phyloP scores from a whole-genome alignment of 2,888 invertebrate species.

The Coleophora flavipennella region DNA sequence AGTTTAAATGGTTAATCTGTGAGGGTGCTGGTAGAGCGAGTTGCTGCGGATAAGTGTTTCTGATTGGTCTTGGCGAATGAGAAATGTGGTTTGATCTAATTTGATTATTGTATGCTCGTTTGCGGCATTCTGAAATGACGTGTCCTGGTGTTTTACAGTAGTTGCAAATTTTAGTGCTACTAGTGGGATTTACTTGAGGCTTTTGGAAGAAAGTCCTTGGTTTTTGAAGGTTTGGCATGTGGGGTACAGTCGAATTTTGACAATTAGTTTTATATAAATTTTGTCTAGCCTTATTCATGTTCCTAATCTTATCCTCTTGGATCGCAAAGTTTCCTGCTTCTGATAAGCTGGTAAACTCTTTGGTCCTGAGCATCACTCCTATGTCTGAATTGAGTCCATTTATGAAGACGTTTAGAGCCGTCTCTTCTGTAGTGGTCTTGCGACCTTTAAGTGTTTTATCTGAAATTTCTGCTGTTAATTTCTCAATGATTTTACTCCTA shows the following conservation, averaged over 20 bases:
- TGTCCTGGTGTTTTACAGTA: not conserved
- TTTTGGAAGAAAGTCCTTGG: too few species aligned
- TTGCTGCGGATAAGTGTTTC: too few species aligned
- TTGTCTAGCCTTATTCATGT: constrained; percentile 11
- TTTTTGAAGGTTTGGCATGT: too few species aligned
- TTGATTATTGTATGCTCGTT: not conserved
- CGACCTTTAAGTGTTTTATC: not conserved
- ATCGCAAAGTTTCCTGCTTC: constrained; percentile 12
- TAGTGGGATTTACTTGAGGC: too few species aligned
- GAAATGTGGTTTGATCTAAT: not conserved
- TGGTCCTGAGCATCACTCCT: not conserved
- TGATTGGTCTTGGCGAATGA: not conserved
- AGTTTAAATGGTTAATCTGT: constrained; percentile 2
- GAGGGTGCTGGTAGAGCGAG: too few species aligned
- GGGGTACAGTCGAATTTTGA: too few species aligned
- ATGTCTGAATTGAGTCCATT: constrained; percentile 1
- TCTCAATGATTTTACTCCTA: constrained; percentile 15
- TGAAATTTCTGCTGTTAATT: constrained; percentile 12
- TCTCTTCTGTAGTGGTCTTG: not conserved
- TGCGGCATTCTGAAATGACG: not conserved
- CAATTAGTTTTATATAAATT: not conserved
- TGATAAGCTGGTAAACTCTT: not conserved
- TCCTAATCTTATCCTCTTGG: constrained; percentile 13
- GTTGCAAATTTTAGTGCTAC: too few species aligned
- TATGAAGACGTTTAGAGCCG: not conserved